A percentile compares a stretch with the other conserved stretches of the same genome.
These are phyloP conservation scores for Fratercula arctica DNA, from an alignment of 2,797 vertebrate genomes.

Conservation along the genomic window DNA sequence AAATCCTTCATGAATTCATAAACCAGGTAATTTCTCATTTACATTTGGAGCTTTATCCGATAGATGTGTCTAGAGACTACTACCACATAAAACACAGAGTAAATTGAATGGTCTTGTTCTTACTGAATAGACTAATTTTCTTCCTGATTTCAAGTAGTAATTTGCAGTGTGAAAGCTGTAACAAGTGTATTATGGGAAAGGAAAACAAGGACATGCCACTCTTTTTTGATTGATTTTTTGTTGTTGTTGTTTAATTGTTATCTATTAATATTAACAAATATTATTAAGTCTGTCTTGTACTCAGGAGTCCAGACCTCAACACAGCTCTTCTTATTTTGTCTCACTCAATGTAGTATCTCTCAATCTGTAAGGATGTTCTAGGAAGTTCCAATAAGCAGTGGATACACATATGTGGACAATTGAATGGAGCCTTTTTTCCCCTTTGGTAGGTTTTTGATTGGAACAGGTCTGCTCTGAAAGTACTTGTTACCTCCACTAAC, in stretches of 20 bases:
- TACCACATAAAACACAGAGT: neutral
- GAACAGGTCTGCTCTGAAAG: neutral
- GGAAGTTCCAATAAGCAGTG: neutral
- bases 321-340: neutral
- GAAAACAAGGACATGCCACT: neutral
- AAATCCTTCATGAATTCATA: neutral
- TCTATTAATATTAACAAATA: neutral
- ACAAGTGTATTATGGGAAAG: neutral
- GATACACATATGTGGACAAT: neutral
- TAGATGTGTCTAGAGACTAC: neutral
- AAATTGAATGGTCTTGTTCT: neutral
- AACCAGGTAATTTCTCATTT: neutral
- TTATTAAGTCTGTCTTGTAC: neutral
- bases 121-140: neutral
- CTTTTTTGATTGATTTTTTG: neutral
- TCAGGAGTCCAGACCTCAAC: neutral
- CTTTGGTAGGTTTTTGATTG: neutral
- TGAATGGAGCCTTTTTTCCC: neutral
- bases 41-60: neutral
- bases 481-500: neutral
- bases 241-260: neutral
- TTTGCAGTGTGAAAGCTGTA: neutral
- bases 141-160: neutral
- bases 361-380: neutral
- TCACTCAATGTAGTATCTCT: neutral